phyloP scores from a whole-genome alignment of 2,888 invertebrate genomes.

The Allygus modestus region DNA sequence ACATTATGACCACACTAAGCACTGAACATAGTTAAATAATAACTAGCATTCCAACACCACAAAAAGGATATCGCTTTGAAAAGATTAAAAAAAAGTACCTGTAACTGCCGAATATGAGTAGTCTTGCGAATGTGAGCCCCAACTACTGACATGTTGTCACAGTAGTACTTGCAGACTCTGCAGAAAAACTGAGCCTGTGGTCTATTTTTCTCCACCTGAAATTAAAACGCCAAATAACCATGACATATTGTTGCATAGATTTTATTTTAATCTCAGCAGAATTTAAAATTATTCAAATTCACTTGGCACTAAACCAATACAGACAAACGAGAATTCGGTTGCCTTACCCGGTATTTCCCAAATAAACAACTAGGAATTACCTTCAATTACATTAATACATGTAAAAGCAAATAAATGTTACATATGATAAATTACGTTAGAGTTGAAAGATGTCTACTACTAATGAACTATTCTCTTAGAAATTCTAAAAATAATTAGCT shows the following conservation, averaged over 20 bases:
- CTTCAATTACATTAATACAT: too few species aligned
- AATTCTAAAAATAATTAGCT: too few species aligned
- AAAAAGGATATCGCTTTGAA: background rate
- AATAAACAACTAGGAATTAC: too few species aligned
- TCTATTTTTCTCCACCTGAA: conserved; percentile 33
- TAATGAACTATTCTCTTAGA: too few species aligned
- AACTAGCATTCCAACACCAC: background rate
- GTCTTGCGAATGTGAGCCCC: conserved; percentile 36
- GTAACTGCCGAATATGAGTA: conserved; percentile 8
- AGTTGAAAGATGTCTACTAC: too few species aligned
- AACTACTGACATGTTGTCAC: conserved; percentile 54
- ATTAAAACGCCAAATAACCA: background rate
- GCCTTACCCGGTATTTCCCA: too few species aligned
- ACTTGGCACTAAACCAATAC: too few species aligned
- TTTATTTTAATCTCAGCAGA: background rate
- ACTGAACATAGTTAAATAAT: background rate
- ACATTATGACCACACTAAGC: too few species aligned
- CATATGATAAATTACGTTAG: too few species aligned
- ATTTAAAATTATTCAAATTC: background rate
- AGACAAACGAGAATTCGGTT: too few species aligned
- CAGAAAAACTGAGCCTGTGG: conserved; percentile 54
- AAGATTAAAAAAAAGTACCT: background rate
- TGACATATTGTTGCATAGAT: background rate
- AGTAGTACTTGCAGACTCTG: conserved; percentile 50
- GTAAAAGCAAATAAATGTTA: too few species aligned